Percentiles rank a stretch among this genome's conserved stretches.
phyloP scores from a whole-genome alignment of 2,113 vertebrate genomes.

The Trematomus loennbergii region DNA sequence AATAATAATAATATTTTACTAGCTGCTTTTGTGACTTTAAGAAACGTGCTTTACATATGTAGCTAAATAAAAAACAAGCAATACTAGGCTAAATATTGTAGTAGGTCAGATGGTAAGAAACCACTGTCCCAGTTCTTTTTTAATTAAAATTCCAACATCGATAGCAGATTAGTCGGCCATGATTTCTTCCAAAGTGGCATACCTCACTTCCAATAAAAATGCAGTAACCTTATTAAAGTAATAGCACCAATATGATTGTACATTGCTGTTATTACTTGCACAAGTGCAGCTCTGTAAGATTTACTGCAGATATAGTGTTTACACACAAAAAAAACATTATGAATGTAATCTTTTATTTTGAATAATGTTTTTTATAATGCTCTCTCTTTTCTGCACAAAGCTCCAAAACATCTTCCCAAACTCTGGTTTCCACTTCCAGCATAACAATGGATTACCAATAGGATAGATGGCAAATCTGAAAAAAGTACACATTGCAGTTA shows the following conservation, averaged over 20 bases:
- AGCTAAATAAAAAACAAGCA: slow-evolving; percentile 11
- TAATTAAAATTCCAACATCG: background rate
- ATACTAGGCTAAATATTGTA: background rate
- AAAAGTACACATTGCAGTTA: background rate
- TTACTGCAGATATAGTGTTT: slow-evolving; percentile 7
- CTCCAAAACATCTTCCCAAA: background rate
- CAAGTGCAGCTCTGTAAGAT: slow-evolving; percentile 26
- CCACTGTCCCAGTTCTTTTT: background rate
- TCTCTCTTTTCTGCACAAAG: background rate
- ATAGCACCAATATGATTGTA: background rate
- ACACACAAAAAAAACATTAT: slow-evolving; percentile 1
- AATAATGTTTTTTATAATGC: background rate
- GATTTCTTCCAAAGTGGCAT: slow-evolving; percentile 1
- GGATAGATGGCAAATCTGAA: background rate
- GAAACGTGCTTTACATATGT: slow-evolving; percentile 14
- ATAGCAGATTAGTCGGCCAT: background rate
- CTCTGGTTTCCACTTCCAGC: background rate
- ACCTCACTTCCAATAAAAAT: slow-evolving; percentile 1
- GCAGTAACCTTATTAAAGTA: slow-evolving; percentile 2
- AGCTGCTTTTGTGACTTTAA: slow-evolving; percentile 17
- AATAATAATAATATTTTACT: slow-evolving; percentile 3
- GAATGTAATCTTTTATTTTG: slow-evolving; percentile 26
- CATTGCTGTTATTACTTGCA: background rate
- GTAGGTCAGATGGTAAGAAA: background rate
- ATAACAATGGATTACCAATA: background rate